Base-by-base conservation (phyloP, 2,888 invertebrate genomes). In the Anthoptus insignis region DNA sequence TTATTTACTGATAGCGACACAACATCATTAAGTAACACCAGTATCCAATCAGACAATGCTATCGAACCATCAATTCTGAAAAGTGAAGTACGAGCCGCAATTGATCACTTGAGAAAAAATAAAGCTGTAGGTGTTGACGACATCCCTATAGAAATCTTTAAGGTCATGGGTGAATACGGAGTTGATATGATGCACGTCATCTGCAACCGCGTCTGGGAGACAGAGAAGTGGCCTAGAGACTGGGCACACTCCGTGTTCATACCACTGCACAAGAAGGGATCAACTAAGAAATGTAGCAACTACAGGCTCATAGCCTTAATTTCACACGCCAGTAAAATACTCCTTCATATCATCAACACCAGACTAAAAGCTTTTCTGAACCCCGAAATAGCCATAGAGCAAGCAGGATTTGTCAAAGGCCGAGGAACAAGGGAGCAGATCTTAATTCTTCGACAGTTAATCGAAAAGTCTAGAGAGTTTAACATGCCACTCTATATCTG, bases 141-240 rank as follows among this genome's bases (percentile, higher is more conserved):
- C 3, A 37, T 37, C 9, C 67, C 70, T 0, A 69, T 70, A 5
- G 68, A 68, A 58, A 61, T 63, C 2, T 65, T 70, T 2, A 59
- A 49, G 52, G 66, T 68, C 1, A 27, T 54, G 24, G 68, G 64
- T 21, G 70, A 68, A 13, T 6, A 16, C 32, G 70, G 68, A 0
- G 59, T 67, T 7, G n/a, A 63, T 13, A 59, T 65, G 13, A 59
- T 65, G 21, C 37, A 58, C 14, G 49, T 11, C 3, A 47, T 70
- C 6, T 73, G 71, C 39, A 67, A 60, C 14, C 59, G 52, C n/a
- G 61, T 71, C 34, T 72, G 69, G 72, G 58, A 13, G 1, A 64
- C 72, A 8, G 68, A 68, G 1, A 29, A 7, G 9, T 74, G 74
- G 72, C 72, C 72, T 0, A 1, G n/a, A 5, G 69, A 71, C 7